Evolutionary conservation across 2,888 invertebrate species (phyloP), one percentile per base, ranked within the genome.

Genomic region (Leucophenga maculata): DNA sequence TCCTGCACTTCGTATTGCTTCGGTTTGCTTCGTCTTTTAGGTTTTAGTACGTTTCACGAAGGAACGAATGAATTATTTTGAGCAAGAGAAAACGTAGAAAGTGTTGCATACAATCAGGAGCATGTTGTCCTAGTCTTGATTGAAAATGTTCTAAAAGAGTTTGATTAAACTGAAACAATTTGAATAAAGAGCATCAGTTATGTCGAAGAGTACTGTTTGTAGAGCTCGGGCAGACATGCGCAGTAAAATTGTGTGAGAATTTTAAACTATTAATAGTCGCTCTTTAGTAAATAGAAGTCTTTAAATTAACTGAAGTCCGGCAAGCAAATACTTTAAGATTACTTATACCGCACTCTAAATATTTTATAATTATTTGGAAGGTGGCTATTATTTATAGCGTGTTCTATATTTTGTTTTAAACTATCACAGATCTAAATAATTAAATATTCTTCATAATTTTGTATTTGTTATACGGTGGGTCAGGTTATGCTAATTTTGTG

Each of bases 71-170:
- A 67, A 39, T 32, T 16, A 20, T 16, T 16, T 57, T 16, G 31
- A 48, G 16, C 11, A 26, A n/a, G 57, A 39, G 39, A 57, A 57
- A 9, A 14, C 16, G 54, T 44, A 32, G 26, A 16, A 39, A 39
- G 39, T 8, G 48, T 59, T 73, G 70, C 78, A 80, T 77, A 74
- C 84, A 86, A 85, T 79, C 75, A 74, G 76, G 80, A 86, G 84
- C 77, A 74, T 85, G 82, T 85, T 86, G 86, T 78, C 85, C 80
- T 86, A 86, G 86, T 85, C 86, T 76, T 71, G 71, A 70, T n/a
- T 55, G 39, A 1, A 39, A 44, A 2, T 18, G 4, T 16, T 9
- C 9, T 20, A 6, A 54, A 54, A 54, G 39, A 39, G 39, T 1
- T 9, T 32, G 11, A 16, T n/a, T 59, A 2, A 44, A 20, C 44